These are phyloP conservation scores for Pyrgilauda ruficollis DNA, from an alignment of 2,113 vertebrate genomes.

Conservation along the genomic window DNA sequence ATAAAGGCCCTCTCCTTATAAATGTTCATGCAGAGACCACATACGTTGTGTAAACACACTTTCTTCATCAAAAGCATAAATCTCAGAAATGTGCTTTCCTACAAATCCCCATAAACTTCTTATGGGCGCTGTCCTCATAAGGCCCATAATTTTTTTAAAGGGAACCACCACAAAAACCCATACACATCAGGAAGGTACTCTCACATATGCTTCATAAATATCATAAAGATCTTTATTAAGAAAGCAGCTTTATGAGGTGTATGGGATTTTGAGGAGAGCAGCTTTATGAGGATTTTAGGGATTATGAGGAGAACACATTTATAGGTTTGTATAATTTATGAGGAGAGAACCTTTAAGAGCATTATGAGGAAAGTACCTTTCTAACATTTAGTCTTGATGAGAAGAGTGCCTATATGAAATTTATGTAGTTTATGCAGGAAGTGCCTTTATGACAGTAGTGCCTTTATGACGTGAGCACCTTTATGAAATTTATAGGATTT, in stretches of 20 bases:
- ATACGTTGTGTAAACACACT: neutral
- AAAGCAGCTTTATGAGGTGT: neutral
- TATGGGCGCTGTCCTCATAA: accelerated
- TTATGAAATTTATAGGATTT: neutral
- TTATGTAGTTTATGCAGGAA: neutral
- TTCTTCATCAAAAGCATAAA: neutral
- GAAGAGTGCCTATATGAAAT: neutral
- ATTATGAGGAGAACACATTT: neutral
- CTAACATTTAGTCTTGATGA: neutral
- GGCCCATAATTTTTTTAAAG: neutral
- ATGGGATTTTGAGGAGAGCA: neutral
- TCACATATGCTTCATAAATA: neutral
- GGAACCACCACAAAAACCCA: neutral
- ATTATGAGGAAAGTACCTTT: neutral
- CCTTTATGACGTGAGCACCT: accelerated
- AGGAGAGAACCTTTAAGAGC: neutral
- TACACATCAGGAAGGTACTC: neutral
- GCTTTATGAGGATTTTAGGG: neutral
- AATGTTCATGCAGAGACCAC: neutral
- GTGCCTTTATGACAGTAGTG: too few relatives aligned
- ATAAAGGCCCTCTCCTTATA: neutral
- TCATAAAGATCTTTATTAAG: neutral
- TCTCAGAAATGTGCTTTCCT: neutral
- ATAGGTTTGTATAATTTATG: neutral
- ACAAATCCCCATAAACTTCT: neutral